Conservation (phyloP, 2,888 invertebrate genomes). For the Pyrrhosoma nymphula region DNA sequence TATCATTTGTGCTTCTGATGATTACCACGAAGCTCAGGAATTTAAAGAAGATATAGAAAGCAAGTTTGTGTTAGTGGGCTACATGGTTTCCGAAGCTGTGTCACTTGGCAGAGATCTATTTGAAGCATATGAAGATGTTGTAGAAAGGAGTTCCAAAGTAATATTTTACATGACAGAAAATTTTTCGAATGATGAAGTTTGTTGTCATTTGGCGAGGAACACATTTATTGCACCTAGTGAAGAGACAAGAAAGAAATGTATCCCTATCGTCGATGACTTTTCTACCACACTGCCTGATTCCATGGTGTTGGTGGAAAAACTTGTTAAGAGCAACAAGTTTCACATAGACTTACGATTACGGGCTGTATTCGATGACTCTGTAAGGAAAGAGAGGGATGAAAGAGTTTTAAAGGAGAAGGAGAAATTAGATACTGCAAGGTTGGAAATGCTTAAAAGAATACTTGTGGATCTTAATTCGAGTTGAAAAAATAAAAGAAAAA, state of each 20-base stretch:
- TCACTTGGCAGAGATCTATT: constrained; percentile 30
- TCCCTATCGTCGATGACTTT: constrained; percentile 5
- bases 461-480: neutral
- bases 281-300: neutral
- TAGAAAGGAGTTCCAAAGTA: constrained; percentile 46
- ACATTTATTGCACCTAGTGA: constrained; percentile 12
- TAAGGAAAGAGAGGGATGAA: neutral
- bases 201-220: constrained; percentile 26
- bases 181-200: constrained; percentile 15
- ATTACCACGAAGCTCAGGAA: neutral
- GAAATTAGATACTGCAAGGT: neutral
- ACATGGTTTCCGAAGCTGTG: constrained; percentile 2
- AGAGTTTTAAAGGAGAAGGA: neutral
- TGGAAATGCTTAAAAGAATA: neutral
- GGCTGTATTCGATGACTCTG: neutral
- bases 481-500: neutral
- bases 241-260: neutral
- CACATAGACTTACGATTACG: neutral
- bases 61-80: neutral
- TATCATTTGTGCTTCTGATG: neutral
- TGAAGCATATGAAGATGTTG: constrained; percentile 11
- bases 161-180: constrained; percentile 44
- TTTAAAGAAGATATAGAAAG: neutral
- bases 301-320: neutral
- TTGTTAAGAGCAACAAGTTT: neutral